These are phyloP conservation scores for Spinus pinus DNA, from an alignment of 2,797 vertebrate genomes.

Conservation along the genomic window DNA sequence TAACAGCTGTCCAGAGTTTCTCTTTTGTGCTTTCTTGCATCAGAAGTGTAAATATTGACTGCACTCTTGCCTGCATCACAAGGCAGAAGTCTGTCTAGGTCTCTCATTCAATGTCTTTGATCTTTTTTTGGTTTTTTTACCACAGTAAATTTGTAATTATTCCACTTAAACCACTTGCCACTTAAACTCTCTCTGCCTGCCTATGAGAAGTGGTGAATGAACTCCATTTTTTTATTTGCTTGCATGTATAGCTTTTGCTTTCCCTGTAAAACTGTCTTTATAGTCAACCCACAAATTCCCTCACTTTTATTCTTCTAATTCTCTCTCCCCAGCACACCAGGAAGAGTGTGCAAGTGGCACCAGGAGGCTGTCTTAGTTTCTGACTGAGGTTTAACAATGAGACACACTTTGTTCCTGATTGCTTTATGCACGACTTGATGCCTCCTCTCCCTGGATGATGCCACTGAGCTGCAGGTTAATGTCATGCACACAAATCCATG, in stretches of 20 bases:
- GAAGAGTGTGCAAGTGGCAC: neutral
- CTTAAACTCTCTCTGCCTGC: neutral
- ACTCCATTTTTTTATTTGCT: neutral
- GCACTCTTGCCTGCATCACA: neutral
- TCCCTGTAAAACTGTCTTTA: neutral
- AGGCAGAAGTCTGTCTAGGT: neutral
- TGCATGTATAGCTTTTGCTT: neutral
- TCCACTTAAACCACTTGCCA: neutral
- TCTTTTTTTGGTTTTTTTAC: neutral
- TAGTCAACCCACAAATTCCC: neutral
- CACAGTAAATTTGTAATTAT: neutral
- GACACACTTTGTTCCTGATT: neutral
- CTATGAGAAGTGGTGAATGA: neutral
- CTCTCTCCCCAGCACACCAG: neutral
- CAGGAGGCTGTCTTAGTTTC: neutral
- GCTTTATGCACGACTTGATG: fast-evolving
- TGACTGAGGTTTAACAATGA: neutral
- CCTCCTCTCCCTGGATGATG: neutral
- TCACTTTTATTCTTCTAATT: neutral
- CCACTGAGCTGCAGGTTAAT: neutral
- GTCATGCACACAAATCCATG: fast-evolving
- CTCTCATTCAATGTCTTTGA: neutral
- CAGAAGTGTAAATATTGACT: neutral
- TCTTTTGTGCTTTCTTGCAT: neutral
- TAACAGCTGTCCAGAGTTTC: neutral